Evolutionary conservation across 1,140 invertebrate species (phyloP), one percentile per base, ranked within the genome.

Genomic region (Rhagoletis pomonella): DNA sequence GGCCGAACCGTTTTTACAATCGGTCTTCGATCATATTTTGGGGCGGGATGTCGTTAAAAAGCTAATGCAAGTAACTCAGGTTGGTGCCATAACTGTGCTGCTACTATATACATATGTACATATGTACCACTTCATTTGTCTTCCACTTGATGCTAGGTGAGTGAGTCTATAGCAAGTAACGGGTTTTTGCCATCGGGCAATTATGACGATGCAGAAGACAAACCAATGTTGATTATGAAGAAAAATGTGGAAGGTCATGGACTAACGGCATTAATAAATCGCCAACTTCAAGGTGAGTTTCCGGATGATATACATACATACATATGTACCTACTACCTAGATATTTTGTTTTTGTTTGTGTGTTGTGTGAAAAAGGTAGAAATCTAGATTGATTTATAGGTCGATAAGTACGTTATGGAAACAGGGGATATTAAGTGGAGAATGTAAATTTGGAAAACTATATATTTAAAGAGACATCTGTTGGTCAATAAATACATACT

Each of bases 21-120:
- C 96, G 12, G 96, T 98, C 59, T 97, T 98, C 93, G 96, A 97
- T 93, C 96, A 97, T 90, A 96, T 98, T 89, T 94, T 98, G 67
- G 97, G 97, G 19, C 94, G 97, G 89, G 97, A 98, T 93, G 97
- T 98, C 87, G 97, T 98, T 12, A 97, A 97, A 91, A 98, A 98
- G 93, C 94, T 98, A 17, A 97, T 98, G 95, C 96, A 97, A 95
- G 97, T 97, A 90, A 93, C 91, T 89, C 92, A 93, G 91, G 92
- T 93, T 58, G 85, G 62, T 44, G 14, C 14, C 29, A 65, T 6
- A 86, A 50, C 50, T 42, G 12, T 50, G 17, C 64, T 65, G 9
- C 44, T 69, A 19, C n/a, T 29, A 67, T 67, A 69, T 5, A 1
- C 55, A n/a, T n/a, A n/a, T n/a, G n/a, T n/a, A n/a, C n/a, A n/a